phyloP scores from a whole-genome alignment of 2,113 vertebrate genomes.

The Blennius ocellaris region DNA sequence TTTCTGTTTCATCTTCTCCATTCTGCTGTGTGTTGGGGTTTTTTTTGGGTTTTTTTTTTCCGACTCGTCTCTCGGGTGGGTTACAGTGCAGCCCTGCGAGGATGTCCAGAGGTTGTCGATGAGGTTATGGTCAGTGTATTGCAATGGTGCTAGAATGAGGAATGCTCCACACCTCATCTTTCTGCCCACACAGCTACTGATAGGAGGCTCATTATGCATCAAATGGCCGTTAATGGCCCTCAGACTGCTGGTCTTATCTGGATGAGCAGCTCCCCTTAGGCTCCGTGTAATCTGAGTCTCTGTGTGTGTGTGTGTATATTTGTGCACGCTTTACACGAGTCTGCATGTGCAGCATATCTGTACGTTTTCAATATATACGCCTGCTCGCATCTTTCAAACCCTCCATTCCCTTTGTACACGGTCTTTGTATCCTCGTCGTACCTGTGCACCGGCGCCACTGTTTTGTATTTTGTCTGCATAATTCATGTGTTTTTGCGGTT shows the following conservation, averaged over 20 bases:
- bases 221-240: conserved; percentile 81
- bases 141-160: conserved; percentile 58
- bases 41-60: conserved; percentile 31
- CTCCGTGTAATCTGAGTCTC: conserved; percentile 42
- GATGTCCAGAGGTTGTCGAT: conserved; percentile 57
- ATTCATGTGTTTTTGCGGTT: conserved; percentile 1
- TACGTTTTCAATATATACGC: conserved; percentile 2
- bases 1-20: conserved; percentile 40
- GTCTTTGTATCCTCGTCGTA: background rate
- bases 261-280: conserved; percentile 65
- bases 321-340: conserved; percentile 26
- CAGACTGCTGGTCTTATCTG: conserved; percentile 75
- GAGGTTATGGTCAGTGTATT: conserved; percentile 70
- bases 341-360: conserved; percentile 2
- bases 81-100: conserved; percentile 30
- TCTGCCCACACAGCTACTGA: conserved; percentile 78
- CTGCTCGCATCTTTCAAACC: conserved; percentile 2
- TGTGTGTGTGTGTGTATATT: background rate
- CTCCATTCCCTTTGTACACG: background rate
- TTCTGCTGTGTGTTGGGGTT: conserved; percentile 35
- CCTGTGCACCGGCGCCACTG: background rate
- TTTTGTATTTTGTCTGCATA: conserved; percentile 5
- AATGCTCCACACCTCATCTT: conserved; percentile 78
- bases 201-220: conserved; percentile 78
- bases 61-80: conserved; percentile 32